Base-by-base conservation (phyloP, 2,113 vertebrate species). In the Etheostoma cragini region DNA sequence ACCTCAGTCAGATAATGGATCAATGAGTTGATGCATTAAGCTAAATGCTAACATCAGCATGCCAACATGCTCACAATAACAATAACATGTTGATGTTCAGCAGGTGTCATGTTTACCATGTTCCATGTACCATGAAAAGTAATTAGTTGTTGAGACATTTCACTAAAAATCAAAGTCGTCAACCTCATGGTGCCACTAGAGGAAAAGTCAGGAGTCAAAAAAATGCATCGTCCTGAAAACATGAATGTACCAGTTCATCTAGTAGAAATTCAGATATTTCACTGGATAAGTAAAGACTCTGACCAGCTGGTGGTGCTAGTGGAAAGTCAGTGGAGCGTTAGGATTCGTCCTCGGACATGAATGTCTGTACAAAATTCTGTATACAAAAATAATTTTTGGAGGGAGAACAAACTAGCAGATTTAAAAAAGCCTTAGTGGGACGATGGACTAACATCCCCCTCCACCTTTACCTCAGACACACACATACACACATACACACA, bases 401-500 rank as follows among this genome's bases (percentile, higher is more conserved):
- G 54, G 21, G 56, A 19, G 38, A 76, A 61, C 8, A 0, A 84
- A 81, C 47, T 47, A 81, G 69, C 70, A 69, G 47, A 60, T 84
- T 76, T 66, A 54, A 69, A 78, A 84, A 80, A 61, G 21, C 47
- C 53, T 46, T 66, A 67, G 70, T 63, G 77, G 71, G 72, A 82
- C 16, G 70, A 73, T 82, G 72, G 69, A 66, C 65, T 87, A 73
- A 77, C 82, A 65, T 26, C 65, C 82, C 64, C 61, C 83, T 69
- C 80, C 64, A 73, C 76, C 72, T 87, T 81, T 46, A 80, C 78
- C 72, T 81, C 85, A 66, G 6, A 76, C 52, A 69, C 79, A 60
- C 35, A 64, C 65, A 81, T 63, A 0, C 0, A 66, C 35, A 64
- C 65, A 81, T 63, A 0, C 0, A 66, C 35, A 64, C 65, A 81